These are phyloP conservation scores for Craniophora ligustri DNA, from an alignment of 2,888 invertebrate species.

Conservation along the genomic window DNA sequence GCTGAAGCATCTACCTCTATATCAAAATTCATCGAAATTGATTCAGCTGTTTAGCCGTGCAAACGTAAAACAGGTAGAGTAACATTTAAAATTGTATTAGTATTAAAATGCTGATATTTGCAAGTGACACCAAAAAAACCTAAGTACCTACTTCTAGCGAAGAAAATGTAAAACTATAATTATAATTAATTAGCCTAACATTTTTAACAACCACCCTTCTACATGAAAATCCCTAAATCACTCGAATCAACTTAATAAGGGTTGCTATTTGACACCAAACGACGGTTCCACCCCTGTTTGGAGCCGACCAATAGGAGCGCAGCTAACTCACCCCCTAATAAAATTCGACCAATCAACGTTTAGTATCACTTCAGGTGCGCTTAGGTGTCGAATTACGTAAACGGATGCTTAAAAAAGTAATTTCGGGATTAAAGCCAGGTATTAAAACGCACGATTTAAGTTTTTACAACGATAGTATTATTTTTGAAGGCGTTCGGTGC, in stretches of 20 bases:
- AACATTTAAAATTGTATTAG: no score
- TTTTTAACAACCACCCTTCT: constrained; percentile 50
- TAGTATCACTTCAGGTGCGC: constrained; percentile 70
- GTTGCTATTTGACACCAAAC: constrained; percentile 71
- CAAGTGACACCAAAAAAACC: no score
- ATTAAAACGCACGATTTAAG: constrained; percentile 8
- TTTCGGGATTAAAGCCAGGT: constrained; percentile 44
- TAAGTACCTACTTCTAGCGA: no score
- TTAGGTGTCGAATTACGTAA: constrained; percentile 69
- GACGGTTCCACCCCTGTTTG: constrained; percentile 68
- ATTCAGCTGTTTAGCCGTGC: no score
- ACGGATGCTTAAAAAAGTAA: constrained; percentile 52
- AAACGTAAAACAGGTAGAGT: no score
- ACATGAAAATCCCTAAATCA: constrained; percentile 75
- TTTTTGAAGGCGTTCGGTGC: no score
- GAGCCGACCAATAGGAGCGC: constrained; percentile 64
- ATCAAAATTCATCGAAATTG: no score
- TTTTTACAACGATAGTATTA: background rate
- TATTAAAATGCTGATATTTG: no score
- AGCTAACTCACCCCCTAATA: constrained; percentile 68
- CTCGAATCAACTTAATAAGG: constrained; percentile 73
- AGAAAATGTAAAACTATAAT: constrained; percentile 13
- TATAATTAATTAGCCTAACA: constrained; percentile 50
- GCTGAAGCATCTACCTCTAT: no score
- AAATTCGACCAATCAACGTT: constrained; percentile 66